Evolutionary conservation across 2,888 invertebrate species (phyloP), one percentile per base, ranked within the genome.

Genomic region (Andrena praecox): DNA sequence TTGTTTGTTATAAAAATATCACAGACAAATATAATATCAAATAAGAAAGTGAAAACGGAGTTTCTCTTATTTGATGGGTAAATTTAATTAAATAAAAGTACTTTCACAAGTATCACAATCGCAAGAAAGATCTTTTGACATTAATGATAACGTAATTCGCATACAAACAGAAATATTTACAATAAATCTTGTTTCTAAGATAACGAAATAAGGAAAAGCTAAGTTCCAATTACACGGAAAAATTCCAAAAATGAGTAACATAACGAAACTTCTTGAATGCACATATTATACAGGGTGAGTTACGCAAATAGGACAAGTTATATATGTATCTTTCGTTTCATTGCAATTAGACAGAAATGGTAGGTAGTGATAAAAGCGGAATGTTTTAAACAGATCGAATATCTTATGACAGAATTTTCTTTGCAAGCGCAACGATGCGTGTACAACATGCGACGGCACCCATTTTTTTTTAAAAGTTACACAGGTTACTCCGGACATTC

Each of bases 41-140:
- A 73, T n/a, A 64, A 71, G 71, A 66, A 73, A 29, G 20, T 69
- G 63, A 66, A 69, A 72, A 67, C 31, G 77, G 56, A 35, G n/a
- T 62, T 62, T 59, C 56, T 67, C 50, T 64, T 48, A 62, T 31
- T 62, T 71, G 6, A 27, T n/a, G 24, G 27, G 48, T 59, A 59
- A 33, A 70, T 70, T 50, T 16, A 69, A 54, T 27, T 63, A 33
- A 75, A 60, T 72, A 79, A 31, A 48, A 29, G 31, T 33, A 73
- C 70, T 86, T 78, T 68, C 63, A 63, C 62, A 86, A 72, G 56
- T 88, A 87, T 86, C 84, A 86, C 79, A 86, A 86, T 81, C 31
- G 66, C 62, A 72, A 78, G 79, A 79, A 86, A 84, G 74, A 69
- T 52, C 72, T 77, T 77, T 76, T 67, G 59, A 64, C 67, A 66